A percentile compares a stretch with the other conserved stretches of the same genome.
These are phyloP conservation scores for Diorhabda carinulata DNA, from an alignment of 1,140 invertebrate genomes.

Conservation along the genomic window DNA sequence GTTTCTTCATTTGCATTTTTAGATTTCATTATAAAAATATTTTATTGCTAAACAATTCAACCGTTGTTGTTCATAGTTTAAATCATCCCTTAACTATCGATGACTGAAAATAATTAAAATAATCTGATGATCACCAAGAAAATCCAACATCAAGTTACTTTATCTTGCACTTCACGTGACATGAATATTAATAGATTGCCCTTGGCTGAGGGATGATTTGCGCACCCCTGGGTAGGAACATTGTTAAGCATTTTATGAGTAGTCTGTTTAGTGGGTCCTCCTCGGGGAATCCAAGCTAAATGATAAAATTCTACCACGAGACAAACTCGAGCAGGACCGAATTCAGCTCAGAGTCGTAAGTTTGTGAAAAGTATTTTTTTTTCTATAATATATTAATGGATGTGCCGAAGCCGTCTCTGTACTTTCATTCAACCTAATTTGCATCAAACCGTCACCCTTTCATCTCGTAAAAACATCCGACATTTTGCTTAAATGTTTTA, in stretches of 20 bases:
- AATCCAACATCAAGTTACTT: too few relatives aligned
- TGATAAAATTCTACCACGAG: slow-evolving; percentile 28
- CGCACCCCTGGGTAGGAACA: slow-evolving; percentile 18
- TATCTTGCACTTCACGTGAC: too few relatives aligned
- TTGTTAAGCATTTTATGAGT: slow-evolving; percentile 36
- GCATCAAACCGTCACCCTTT: slow-evolving; percentile 25
- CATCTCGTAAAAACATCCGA: slow-evolving; percentile 16
- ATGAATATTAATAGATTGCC: not conserved
- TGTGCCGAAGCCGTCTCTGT: not conserved
- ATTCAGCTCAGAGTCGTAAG: slow-evolving; percentile 12
- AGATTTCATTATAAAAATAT: too few relatives aligned
- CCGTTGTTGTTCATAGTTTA: too few relatives aligned
- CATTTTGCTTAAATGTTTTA: slow-evolving; percentile 13
- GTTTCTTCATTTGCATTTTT: too few relatives aligned
- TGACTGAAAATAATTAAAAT: too few relatives aligned
- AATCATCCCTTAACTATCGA: too few relatives aligned
- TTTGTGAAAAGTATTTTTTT: not conserved
- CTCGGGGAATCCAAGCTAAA: slow-evolving; percentile 31
- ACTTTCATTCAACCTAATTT: slow-evolving; percentile 30
- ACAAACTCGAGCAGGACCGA: not conserved
- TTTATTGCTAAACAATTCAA: too few relatives aligned
- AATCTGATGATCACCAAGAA: too few relatives aligned
- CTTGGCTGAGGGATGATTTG: not conserved
- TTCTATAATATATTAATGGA: not conserved
- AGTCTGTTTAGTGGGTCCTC: slow-evolving; percentile 27